These are phyloP conservation scores for Nephrotoma flavescens DNA, from an alignment of 2,888 invertebrate genomes.

Conservation along the genomic window DNA sequence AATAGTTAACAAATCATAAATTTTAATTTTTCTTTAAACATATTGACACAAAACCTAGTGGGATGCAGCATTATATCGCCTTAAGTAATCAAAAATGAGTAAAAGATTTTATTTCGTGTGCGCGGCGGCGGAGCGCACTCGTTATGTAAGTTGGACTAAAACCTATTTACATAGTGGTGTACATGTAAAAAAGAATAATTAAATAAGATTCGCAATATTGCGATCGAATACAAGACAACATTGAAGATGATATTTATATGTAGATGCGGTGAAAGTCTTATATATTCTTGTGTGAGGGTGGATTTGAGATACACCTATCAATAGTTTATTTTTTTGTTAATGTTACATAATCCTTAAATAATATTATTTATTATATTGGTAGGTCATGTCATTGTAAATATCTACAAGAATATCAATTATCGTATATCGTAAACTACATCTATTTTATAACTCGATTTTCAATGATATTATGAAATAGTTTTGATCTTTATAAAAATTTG, in stretches of 20 bases:
- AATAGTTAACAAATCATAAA: not conserved
- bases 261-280: not conserved
- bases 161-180: not conserved
- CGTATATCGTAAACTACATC: not conserved
- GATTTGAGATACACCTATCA: not conserved
- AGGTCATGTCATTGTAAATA: not conserved
- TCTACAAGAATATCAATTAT: not conserved
- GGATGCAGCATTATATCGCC: not conserved
- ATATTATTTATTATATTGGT: not conserved
- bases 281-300: not conserved
- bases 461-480: not conserved
- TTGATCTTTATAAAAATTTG: not conserved
- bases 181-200: not conserved
- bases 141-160: not conserved
- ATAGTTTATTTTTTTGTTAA: not conserved
- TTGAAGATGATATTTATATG: not conserved
- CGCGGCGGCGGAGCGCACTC: not conserved
- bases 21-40: not conserved
- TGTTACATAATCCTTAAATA: not conserved
- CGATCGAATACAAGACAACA: not conserved
- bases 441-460: not conserved
- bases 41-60: not conserved
- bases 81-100: not conserved
- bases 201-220: not conserved
- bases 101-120: not conserved